A percentile compares a stretch with the other conserved stretches of the same genome.
These are phyloP conservation scores for Chrysolophus pictus DNA, from an alignment of 2,797 vertebrate genomes.

Conservation along the genomic window DNA sequence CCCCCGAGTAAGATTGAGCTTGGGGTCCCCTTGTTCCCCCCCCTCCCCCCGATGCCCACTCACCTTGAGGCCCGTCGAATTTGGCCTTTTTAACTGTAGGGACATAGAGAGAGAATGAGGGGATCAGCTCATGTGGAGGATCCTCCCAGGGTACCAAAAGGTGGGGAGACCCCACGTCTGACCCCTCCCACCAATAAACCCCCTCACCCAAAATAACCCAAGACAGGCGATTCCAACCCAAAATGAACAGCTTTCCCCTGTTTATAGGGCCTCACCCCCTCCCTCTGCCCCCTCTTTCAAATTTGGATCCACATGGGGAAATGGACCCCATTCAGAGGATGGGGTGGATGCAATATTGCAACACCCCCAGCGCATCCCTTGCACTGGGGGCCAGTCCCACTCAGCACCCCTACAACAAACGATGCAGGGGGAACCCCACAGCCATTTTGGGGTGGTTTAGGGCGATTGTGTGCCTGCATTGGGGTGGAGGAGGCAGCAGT, in stretches of 20 bases:
- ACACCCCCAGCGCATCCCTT: no score
- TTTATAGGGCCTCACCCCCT: no score
- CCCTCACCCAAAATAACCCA: not conserved
- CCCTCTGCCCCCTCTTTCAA: not conserved
- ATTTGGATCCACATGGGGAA: not conserved
- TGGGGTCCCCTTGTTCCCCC: not conserved
- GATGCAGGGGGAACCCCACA: not conserved
- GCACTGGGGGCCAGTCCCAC: not conserved
- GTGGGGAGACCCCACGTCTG: not conserved
- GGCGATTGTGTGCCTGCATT: no score
- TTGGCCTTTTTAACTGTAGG: constrained; percentile 96
- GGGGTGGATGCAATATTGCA: no score
- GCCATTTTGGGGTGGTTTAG: not conserved
- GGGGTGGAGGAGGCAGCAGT: not conserved
- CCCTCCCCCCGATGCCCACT: no score
- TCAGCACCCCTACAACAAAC: not conserved
- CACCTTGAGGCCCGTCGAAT: constrained; percentile 96
- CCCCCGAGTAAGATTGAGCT: not conserved
- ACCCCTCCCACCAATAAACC: not conserved
- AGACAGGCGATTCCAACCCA: not conserved
- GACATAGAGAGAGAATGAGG: constrained; percentile 45
- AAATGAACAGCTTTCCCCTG: not conserved
- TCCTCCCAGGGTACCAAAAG: not conserved
- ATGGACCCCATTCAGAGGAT: not conserved
- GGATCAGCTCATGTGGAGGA: not conserved